Evolutionary conservation across 2,888 invertebrate genomes (phyloP).

Genomic region (Thera obeliscata): DNA sequence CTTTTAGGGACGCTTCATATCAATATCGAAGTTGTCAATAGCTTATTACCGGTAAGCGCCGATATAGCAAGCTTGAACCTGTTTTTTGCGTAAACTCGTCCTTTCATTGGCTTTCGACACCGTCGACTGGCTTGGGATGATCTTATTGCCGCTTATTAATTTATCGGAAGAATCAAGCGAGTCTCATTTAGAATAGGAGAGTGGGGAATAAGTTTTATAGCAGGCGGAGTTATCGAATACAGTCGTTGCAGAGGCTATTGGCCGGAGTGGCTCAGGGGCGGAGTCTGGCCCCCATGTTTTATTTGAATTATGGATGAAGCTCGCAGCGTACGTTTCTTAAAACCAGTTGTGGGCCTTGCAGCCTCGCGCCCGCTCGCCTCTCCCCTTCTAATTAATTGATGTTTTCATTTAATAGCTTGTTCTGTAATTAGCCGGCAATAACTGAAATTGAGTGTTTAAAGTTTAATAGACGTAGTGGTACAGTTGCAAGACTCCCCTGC

Average conservation of each 20-base stretch:
- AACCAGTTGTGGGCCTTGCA: conserved; percentile 80
- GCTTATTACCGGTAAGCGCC: neutral
- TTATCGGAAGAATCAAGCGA: conserved; percentile 73
- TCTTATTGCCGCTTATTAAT: conserved; percentile 74
- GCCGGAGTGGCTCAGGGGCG: conserved; percentile 79
- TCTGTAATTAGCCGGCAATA: conserved; percentile 74
- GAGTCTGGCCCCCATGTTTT: conserved; percentile 81
- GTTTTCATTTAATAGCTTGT: conserved; percentile 81
- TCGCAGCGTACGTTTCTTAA: conserved; percentile 69
- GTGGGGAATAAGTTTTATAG: conserved; percentile 73
- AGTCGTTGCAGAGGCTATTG: conserved; percentile 74
- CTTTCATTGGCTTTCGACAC: conserved; percentile 64
- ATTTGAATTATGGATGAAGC: conserved; percentile 84
- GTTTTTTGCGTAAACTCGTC: conserved; percentile 45
- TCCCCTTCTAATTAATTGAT: conserved; percentile 82
- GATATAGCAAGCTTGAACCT: neutral
- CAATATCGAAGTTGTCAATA: neutral
- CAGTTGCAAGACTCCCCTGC: conserved; percentile 42
- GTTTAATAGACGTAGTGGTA: conserved; percentile 67
- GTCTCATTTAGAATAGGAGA: conserved; percentile 74
- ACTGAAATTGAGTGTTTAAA: conserved; percentile 74
- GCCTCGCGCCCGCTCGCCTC: conserved; percentile 79
- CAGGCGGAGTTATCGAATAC: conserved; percentile 76
- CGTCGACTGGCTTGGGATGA: conserved; percentile 57
- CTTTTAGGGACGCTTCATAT: neutral